phyloP scores from a whole-genome alignment of 2,797 vertebrate genomes.

The Setipinna tenuifilis region DNA sequence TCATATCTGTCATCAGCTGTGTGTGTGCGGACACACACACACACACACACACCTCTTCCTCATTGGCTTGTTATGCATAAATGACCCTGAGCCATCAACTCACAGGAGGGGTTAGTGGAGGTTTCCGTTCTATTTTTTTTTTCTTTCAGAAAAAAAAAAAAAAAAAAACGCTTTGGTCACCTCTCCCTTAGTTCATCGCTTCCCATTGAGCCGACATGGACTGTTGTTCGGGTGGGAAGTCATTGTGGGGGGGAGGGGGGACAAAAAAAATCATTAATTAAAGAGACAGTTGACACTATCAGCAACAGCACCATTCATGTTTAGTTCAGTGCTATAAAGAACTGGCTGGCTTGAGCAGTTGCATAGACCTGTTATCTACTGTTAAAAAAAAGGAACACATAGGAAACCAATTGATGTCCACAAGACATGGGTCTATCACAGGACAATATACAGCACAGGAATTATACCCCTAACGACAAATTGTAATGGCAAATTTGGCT shows the following conservation, averaged over 20 bases:
- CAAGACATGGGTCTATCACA: not conserved
- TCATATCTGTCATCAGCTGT: not conserved
- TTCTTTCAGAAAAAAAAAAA: not conserved
- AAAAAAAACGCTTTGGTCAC: not conserved
- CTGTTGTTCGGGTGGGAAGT: not conserved
- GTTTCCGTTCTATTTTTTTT: not conserved
- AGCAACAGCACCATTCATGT: not conserved
- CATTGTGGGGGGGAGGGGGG: not conserved
- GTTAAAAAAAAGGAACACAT: not conserved
- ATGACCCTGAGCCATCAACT: not conserved
- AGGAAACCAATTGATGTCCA: not conserved
- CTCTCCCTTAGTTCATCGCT: not conserved
- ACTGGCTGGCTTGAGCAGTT: not conserved
- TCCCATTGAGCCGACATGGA: not conserved
- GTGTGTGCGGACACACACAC: too few species aligned
- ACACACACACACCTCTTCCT: not conserved
- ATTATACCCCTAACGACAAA: too few species aligned
- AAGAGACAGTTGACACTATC: not conserved
- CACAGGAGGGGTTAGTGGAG: not conserved
- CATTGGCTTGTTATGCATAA: conserved; percentile 19
- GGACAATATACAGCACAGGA: not conserved
- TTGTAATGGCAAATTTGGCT: not conserved
- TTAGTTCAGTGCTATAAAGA: not conserved
- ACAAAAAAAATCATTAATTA: not conserved
- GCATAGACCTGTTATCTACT: not conserved